Percentiles rank a stretch among this genome's conserved stretches.
phyloP scores from a whole-genome alignment of 2,888 invertebrate species.

The Spilosoma lubricipeda region DNA sequence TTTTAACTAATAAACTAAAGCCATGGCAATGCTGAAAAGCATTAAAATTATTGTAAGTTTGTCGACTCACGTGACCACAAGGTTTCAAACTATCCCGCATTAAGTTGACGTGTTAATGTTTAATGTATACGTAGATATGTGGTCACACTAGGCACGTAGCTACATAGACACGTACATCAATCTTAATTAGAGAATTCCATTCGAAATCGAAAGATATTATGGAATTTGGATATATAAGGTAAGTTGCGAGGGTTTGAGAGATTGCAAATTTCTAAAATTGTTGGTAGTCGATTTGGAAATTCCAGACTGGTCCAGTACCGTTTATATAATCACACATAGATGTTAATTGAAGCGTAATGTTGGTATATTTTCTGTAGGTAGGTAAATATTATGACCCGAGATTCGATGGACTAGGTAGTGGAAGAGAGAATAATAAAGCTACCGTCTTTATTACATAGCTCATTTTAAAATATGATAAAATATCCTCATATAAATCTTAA shows the following conservation, averaged over 20 bases:
- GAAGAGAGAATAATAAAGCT: neutral
- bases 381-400: too few relatives aligned
- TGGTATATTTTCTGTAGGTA: neutral
- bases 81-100: neutral
- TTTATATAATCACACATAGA: neutral
- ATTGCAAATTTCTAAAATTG: too few relatives aligned
- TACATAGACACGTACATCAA: neutral
- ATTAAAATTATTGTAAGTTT: neutral
- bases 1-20: neutral
- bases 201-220: neutral
- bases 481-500: too few relatives aligned
- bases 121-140: neutral
- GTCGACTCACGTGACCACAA: neutral
- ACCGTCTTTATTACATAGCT: neutral
- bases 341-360: neutral
- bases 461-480: neutral
- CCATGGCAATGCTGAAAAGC: neutral
- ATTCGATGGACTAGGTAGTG: too few relatives aligned
- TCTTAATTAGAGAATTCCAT: neutral
- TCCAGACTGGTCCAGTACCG: neutral
- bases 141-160: neutral
- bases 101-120: neutral
- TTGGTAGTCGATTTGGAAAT: neutral
- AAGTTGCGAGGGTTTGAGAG: neutral
- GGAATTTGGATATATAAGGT: neutral